Conservation (phyloP, 2,888 invertebrate species). For the Minunthozetes semirufus region DNA sequence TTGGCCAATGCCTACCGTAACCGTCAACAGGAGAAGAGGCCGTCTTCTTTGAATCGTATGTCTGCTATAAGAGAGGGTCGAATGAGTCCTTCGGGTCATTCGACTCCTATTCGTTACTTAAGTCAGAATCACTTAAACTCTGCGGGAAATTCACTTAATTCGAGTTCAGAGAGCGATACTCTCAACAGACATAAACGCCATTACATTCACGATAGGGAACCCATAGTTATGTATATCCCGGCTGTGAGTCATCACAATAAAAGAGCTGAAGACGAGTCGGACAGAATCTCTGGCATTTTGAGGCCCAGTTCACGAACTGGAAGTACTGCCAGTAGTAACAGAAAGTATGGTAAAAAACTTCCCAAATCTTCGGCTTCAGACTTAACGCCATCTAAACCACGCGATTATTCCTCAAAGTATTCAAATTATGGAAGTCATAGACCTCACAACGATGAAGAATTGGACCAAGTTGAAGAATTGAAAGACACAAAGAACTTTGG, state of each 20-base stretch:
- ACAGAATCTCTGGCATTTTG: conserved; percentile 38
- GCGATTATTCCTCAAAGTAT: conserved; percentile 23
- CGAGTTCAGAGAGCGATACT: conserved; percentile 41
- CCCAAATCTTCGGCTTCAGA: conserved; percentile 36
- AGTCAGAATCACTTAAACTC: conserved; percentile 35
- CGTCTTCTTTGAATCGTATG: conserved; percentile 37
- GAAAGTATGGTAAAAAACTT: conserved; percentile 21
- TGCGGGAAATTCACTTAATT: conserved; percentile 38
- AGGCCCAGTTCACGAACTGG: conserved; percentile 35
- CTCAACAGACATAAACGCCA: conserved; percentile 33
- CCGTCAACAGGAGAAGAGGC: conserved; percentile 39
- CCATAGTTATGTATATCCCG: conserved; percentile 43
- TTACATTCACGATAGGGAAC: conserved; percentile 36
- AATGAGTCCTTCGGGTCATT: background rate
- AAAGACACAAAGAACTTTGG: conserved; percentile 34
- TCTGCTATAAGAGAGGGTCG: conserved; percentile 33
- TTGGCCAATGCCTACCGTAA: conserved; percentile 42
- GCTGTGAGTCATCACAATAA: conserved; percentile 40
- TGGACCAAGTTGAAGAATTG: conserved; percentile 39
- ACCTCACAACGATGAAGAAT: conserved; percentile 34
- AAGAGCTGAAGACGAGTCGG: conserved; percentile 38
- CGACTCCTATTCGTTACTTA: conserved; percentile 24
- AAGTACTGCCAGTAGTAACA: background rate
- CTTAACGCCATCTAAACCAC: conserved; percentile 19
- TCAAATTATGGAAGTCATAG: conserved; percentile 32